Conservation (phyloP, 2,113 vertebrate genomes). For the Cepphus grylle region DNA sequence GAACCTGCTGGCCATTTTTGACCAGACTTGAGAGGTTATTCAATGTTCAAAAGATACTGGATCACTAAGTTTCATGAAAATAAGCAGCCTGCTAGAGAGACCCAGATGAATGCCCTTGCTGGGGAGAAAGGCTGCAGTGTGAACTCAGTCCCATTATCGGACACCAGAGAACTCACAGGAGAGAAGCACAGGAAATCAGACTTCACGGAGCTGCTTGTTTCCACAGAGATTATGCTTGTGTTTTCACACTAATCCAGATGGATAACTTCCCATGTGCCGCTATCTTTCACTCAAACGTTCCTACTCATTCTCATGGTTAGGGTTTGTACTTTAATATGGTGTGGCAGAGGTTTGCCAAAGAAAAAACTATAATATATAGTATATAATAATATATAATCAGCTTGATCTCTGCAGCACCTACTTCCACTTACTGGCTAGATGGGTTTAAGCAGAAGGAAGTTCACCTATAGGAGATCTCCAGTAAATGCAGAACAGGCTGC, state of each 20-base stretch:
- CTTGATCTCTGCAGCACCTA: not conserved
- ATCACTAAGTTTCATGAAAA: not conserved
- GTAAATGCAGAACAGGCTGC: not conserved
- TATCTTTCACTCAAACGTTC: slow-evolving; percentile 35
- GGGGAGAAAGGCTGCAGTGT: not conserved
- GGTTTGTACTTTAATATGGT: not conserved
- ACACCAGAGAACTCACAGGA: slow-evolving; percentile 34
- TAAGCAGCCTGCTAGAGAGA: not conserved
- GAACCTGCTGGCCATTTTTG: not conserved
- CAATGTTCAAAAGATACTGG: not conserved
- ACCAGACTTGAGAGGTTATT: not conserved
- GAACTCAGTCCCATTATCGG: not conserved
- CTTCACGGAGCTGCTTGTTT: slow-evolving; percentile 43
- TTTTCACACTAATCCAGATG: slow-evolving; percentile 59
- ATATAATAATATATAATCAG: not conserved
- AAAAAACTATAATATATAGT: not conserved
- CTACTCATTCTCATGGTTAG: not conserved
- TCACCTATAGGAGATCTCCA: not conserved
- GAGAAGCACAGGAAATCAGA: slow-evolving; percentile 43
- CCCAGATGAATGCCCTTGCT: not conserved
- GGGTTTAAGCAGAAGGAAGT: not conserved
- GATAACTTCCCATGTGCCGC: slow-evolving; percentile 48
- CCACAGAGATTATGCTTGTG: slow-evolving; percentile 30
- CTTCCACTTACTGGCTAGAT: not conserved
- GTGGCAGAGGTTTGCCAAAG: not conserved